Evolutionary conservation across 2,888 invertebrate genomes (phyloP).

Genomic region (Lissonota sp.): DNA sequence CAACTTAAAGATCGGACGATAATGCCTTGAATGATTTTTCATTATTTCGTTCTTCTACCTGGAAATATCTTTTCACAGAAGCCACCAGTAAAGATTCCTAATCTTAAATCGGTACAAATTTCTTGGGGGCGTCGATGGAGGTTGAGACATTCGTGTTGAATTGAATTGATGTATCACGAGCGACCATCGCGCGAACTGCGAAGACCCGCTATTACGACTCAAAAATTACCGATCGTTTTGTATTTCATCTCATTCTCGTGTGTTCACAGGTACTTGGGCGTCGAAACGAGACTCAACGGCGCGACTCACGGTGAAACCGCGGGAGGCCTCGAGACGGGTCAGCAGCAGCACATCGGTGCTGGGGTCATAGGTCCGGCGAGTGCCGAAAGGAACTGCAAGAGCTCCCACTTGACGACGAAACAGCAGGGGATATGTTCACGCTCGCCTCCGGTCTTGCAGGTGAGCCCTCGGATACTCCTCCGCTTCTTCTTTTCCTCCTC

Average conservation of each 20-base stretch:
- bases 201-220: background rate
- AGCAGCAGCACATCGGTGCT: conserved; percentile 76
- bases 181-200: too few relatives aligned
- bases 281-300: conserved; percentile 76
- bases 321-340: conserved; percentile 75
- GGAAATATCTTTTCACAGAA: too few relatives aligned
- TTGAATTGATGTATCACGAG: background rate
- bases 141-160: too few relatives aligned
- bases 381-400: conserved; percentile 82
- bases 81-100: too few relatives aligned
- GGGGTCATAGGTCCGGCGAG: conserved; percentile 82
- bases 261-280: conserved; percentile 79
- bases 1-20: too few relatives aligned
- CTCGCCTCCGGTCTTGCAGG: conserved; percentile 82
- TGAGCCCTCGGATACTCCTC: conserved; percentile 66
- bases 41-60: too few relatives aligned
- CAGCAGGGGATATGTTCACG: conserved; percentile 82
- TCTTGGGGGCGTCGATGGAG: too few relatives aligned
- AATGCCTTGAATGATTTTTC: too few relatives aligned
- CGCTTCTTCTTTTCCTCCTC: conserved; percentile 24
- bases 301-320: conserved; percentile 70
- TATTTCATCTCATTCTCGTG: conserved; percentile 37
- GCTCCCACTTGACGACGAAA: conserved; percentile 80
- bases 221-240: conserved; percentile 6
- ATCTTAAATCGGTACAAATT: too few relatives aligned